phyloP scores from a whole-genome alignment of 2,797 vertebrate genomes.

The Bradypus variegatus region DNA sequence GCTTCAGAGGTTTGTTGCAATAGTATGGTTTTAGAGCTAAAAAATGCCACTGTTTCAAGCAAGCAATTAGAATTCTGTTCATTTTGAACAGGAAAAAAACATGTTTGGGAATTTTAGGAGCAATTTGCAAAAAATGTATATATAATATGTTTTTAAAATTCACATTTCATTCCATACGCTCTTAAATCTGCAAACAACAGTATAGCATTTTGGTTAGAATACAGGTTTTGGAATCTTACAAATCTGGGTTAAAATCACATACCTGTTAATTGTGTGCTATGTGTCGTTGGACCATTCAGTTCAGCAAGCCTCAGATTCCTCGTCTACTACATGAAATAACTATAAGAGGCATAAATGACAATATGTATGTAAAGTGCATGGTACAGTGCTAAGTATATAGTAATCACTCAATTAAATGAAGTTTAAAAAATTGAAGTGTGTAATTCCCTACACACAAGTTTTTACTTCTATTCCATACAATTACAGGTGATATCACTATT shows the following conservation, averaged over 20 bases:
- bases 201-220: not conserved
- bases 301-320: not conserved
- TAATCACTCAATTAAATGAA: not conserved
- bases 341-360: not conserved
- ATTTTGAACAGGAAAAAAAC: not conserved
- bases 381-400: not conserved
- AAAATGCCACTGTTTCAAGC: not conserved
- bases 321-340: not conserved
- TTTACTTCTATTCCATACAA: not conserved
- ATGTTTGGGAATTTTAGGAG: not conserved
- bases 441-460: not conserved
- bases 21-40: not conserved
- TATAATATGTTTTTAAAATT: not conserved
- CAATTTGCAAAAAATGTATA: not conserved
- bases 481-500: not conserved
- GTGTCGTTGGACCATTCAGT: not conserved
- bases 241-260: not conserved
- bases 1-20: slow-evolving; percentile 1
- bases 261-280: not conserved
- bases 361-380: not conserved
- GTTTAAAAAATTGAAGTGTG: not conserved
- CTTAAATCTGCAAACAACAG: not conserved
- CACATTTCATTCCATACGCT: not conserved
- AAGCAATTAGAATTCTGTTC: not conserved
- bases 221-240: not conserved